Conservation (phyloP, 2,113 vertebrate species). For the Pomatostomus ruficeps region DNA sequence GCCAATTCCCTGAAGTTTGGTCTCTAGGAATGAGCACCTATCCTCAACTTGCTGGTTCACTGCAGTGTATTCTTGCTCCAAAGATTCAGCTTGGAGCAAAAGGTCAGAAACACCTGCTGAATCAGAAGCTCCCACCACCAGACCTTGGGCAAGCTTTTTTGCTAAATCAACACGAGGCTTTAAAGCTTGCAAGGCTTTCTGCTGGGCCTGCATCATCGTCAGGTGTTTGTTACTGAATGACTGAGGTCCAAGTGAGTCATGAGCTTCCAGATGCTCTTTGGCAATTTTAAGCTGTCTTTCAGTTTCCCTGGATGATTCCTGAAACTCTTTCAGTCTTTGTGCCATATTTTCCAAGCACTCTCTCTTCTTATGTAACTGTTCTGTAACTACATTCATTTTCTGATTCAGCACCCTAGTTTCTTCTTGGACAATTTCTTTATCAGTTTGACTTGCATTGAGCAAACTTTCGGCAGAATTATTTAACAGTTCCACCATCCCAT, state of each 20-base stretch:
- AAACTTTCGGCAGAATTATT: conserved; percentile 81
- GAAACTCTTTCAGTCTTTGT: conserved; percentile 87
- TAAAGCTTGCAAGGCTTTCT: conserved; percentile 81
- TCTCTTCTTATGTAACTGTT: conserved; percentile 82
- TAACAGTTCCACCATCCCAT: conserved; percentile 84
- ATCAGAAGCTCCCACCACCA: conserved; percentile 83
- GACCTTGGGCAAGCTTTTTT: conserved; percentile 80
- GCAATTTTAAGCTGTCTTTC: conserved; percentile 79
- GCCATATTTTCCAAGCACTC: conserved; percentile 82
- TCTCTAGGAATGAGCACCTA: conserved; percentile 83
- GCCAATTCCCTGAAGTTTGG: conserved; percentile 93
- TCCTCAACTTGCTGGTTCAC: conserved; percentile 82
- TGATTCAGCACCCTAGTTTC: conserved; percentile 75
- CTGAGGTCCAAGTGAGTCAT: conserved; percentile 82
- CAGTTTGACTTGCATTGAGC: conserved; percentile 79
- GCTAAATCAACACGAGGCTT: conserved; percentile 80
- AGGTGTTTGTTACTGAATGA: conserved; percentile 88
- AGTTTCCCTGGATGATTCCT: conserved; percentile 81
- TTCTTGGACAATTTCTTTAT: conserved; percentile 79
- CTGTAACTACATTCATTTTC: conserved; percentile 78
- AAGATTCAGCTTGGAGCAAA: conserved; percentile 79
- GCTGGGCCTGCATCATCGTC: conserved; percentile 89
- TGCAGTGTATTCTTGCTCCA: conserved; percentile 78
- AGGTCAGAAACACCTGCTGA: conserved; percentile 85
- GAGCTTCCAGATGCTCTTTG: conserved; percentile 81